phyloP scores from a whole-genome alignment of 2,113 vertebrate species.

The Atlantisia rogersi region DNA sequence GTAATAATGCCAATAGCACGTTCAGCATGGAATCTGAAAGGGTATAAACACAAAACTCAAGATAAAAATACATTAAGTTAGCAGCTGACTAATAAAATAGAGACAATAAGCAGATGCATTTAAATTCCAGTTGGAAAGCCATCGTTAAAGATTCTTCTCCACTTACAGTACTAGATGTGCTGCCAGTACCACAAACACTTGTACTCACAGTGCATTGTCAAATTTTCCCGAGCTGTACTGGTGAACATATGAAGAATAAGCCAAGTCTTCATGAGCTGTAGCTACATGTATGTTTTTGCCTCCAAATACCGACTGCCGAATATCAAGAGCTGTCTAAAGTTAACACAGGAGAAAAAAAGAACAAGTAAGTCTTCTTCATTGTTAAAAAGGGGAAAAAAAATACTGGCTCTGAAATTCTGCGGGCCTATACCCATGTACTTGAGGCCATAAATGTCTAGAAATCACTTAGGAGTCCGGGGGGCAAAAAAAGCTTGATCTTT shows the following conservation, averaged over 20 bases:
- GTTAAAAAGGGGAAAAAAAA: background rate
- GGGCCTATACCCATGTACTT: background rate
- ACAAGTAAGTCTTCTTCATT: background rate
- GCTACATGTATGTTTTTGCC: slow-evolving; percentile 99
- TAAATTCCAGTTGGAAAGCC: background rate
- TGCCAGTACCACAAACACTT: background rate
- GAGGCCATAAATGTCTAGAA: background rate
- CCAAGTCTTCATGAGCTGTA: slow-evolving; percentile 96
- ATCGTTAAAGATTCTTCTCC: background rate
- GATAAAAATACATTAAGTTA: background rate
- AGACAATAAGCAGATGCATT: background rate
- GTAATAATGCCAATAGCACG: slow-evolving; percentile 99
- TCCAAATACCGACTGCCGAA: slow-evolving; percentile 98
- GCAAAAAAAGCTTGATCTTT: background rate
- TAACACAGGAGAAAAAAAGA: accelerated
- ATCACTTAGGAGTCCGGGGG: background rate
- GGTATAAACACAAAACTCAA: background rate
- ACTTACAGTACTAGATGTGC: background rate
- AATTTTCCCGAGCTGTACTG: slow-evolving; percentile 99
- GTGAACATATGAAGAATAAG: slow-evolving; percentile 98
- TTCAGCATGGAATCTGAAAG: slow-evolving; percentile 95
- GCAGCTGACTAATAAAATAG: background rate
- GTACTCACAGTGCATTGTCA: slow-evolving; percentile 96
- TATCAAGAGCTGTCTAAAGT: slow-evolving; percentile 92
- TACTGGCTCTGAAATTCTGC: background rate